Conservation (phyloP, 2,113 vertebrate genomes). For the Cardinalis cardinalis region DNA sequence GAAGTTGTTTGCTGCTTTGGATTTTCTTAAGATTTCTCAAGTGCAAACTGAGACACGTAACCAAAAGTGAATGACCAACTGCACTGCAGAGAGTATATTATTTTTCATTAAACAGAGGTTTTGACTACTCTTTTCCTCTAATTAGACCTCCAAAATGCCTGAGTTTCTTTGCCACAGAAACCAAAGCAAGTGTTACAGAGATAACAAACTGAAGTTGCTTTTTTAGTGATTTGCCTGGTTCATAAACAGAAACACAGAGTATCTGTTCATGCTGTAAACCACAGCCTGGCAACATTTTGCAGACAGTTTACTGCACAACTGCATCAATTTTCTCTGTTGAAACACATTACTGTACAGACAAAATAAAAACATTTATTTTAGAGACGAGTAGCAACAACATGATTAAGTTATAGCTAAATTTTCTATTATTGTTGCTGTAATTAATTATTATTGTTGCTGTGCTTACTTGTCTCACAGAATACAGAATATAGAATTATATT, state of each 20-base stretch:
- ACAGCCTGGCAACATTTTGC: neutral
- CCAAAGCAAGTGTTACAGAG: neutral
- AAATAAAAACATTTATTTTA: constrained; percentile 25
- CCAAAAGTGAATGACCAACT: neutral
- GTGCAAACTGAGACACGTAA: neutral
- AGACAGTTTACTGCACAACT: neutral
- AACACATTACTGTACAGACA: neutral
- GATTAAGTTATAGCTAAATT: neutral
- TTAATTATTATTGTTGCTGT: neutral
- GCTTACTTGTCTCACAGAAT: neutral
- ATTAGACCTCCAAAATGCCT: neutral
- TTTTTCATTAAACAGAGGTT: neutral
- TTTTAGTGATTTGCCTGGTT: neutral
- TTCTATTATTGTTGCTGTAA: neutral
- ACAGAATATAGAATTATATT: neutral
- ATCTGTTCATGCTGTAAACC: neutral
- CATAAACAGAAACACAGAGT: neutral
- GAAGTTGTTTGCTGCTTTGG: neutral
- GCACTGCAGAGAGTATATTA: neutral
- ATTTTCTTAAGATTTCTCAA: neutral
- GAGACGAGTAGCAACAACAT: neutral
- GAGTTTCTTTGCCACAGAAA: neutral
- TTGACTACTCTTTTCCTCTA: neutral
- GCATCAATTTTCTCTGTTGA: neutral
- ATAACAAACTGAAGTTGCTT: neutral